Evolutionary conservation across 1,140 invertebrate genomes (phyloP), one percentile per base, ranked within the genome.

Genomic region (Lasaia peninsularis): DNA sequence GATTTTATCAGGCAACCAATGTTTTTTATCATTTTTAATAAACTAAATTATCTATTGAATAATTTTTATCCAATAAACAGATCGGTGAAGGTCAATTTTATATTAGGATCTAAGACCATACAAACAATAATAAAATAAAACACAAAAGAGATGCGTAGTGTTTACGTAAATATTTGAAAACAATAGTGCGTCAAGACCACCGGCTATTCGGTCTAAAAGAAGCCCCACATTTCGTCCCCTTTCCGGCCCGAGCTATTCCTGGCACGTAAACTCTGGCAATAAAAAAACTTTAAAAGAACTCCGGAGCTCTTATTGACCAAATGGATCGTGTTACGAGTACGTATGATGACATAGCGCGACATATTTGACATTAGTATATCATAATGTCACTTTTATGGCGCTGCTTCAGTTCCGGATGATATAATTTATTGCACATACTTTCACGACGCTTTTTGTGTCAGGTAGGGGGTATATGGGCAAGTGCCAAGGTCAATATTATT

Each of bases 151-250:
- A 9, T 16, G 8, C 3, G n/a, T 18, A 14, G 16, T 40, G 37
- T 40, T 40, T 40, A 40, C 37, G 37, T 44, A 44, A 52, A 53
- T 34, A 54, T 54, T 40, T 21, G 31, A 18, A 44, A 44, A 44
- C 37, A 50, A 56, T 52, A 49, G 32, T 49, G 12, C 12, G 9
- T 40, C 16, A 44, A 62, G 79, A 78, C 77, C 77, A 78, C 73
- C 80, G 71, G 66, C 69, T 59, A 60, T 44, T 54, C 54, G 61
- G 55, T 65, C 66, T 61, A 80, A 84, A 80, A 60, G 80, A 78
- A 65, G 69, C 72, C 65, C 67, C 68, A 71, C 75, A 78, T 74
- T 75, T 72, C 67, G 71, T 74, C 67, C 67, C 68, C 74, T 78
- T 80, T 73, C 77, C 75, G 68, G 66, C 34, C 8, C 60, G 57